Base-by-base conservation (phyloP, 1,140 invertebrate species). In the Helicorthomorpha holstii region DNA sequence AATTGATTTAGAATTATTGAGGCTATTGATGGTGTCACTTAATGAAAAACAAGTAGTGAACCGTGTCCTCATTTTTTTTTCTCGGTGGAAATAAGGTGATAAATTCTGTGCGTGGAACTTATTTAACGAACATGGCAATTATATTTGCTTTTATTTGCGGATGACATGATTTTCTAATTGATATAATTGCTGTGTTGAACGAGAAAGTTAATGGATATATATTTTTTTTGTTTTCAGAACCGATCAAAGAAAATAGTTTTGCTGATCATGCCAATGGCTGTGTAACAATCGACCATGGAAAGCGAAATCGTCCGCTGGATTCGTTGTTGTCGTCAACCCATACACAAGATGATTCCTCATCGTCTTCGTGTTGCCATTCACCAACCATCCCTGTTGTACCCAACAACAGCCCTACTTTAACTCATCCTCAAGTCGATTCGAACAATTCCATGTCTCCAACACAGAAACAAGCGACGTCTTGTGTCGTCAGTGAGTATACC, bases 171-270 rank as follows among this genome's bases (percentile, higher is more conserved):
- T 46, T 7, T 46, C n/a, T 38, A 38, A 38, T 38, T 38, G n/a
- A 38, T 10, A 38, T n/a, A 38, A 10, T n/a, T 38, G 34, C n/a
- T 49, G 27, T n/a, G n/a, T n/a, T n/a, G n/a, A n/a, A n/a, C n/a
- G n/a, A n/a, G n/a, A n/a, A n/a, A n/a, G n/a, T n/a, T n/a, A n/a
- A n/a, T n/a, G n/a, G n/a, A n/a, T n/a, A n/a, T n/a, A n/a, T n/a
- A n/a, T 29, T 57, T 60, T 52, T 61, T 62, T 69, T 62, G 59
- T 63, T 78, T 77, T 51, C 78, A 87, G 83, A 85, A 75, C 81
- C 82, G 76, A 84, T 83, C 75, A 85, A 85, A 78, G 83, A 87
- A 71, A 86, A 85, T 76, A 25, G 21, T n/a, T n/a, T n/a, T 7
- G 80, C 78, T 79, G 83, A 86, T 73, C 80, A 79, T 73, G 69